phyloP scores from a whole-genome alignment of 2,888 invertebrate species.

The Drosophila meridiana region DNA sequence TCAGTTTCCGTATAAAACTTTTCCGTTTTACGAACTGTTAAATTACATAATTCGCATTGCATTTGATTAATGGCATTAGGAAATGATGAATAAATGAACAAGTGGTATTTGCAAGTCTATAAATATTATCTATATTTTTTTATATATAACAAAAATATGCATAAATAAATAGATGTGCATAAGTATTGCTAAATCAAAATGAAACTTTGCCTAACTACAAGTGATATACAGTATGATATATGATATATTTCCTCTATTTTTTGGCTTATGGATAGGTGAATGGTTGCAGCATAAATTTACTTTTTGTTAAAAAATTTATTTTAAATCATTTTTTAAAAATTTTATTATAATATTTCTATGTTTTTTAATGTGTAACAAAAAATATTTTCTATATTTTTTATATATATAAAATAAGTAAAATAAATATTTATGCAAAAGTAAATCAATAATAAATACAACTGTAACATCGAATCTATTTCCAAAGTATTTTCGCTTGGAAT shows the following conservation, averaged over 20 bases:
- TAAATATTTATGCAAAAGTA: too few species aligned
- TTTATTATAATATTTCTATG: not conserved
- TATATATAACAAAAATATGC: not conserved
- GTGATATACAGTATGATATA: not conserved
- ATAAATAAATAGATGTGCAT: not conserved
- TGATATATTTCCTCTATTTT: not conserved
- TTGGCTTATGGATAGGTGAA: not conserved
- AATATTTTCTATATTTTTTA: not conserved
- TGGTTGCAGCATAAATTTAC: not conserved
- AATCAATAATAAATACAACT: too few species aligned
- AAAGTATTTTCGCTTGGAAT: too few species aligned
- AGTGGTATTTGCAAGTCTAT: not conserved
- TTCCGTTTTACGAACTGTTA: constrained; percentile 36
- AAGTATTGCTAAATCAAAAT: not conserved
- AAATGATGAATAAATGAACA: not conserved
- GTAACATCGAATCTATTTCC: too few species aligned
- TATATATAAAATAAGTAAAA: not conserved
- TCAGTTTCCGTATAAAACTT: constrained; percentile 65
- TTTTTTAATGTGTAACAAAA: not conserved
- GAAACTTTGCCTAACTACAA: not conserved
- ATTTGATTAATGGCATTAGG: constrained; percentile 11
- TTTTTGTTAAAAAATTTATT: not conserved
- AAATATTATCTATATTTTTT: not conserved
- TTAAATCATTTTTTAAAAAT: not conserved
- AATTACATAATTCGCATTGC: constrained; percentile 17